These are phyloP conservation scores for Meandrina meandrites DNA, from an alignment of 92 coral and sea anemone genomes.

Conservation along the genomic window DNA sequence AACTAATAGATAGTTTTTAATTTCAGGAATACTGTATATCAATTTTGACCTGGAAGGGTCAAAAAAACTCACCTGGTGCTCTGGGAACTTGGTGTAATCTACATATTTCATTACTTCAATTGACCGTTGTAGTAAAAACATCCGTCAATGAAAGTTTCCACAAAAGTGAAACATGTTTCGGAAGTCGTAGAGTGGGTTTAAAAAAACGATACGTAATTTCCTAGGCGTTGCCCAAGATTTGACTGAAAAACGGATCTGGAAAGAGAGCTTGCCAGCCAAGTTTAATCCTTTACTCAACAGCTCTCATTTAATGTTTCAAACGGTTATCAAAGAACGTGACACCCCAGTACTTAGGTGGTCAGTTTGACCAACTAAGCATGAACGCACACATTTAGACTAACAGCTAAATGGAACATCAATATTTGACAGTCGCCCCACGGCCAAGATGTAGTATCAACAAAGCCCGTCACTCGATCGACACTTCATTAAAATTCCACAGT, in stretches of 20 bases:
- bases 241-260: no score
- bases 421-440: slow-evolving; percentile 5
- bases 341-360: neutral
- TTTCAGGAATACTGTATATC: neutral
- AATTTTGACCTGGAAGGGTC: neutral
- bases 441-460: slow-evolving; percentile 9
- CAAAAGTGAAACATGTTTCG: neutral
- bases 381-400: neutral
- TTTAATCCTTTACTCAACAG: neutral
- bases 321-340: neutral
- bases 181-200: neutral
- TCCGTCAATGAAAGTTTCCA: neutral
- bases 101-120: slow-evolving; percentile 12
- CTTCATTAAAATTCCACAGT: slow-evolving; percentile 1
- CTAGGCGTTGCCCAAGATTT: neutral
- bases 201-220: slow-evolving; percentile 9
- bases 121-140: neutral
- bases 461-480: no score
- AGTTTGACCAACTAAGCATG: neutral
- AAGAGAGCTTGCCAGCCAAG: neutral
- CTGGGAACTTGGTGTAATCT: neutral
- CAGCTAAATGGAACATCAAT: neutral
- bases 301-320: neutral
- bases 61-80: neutral
- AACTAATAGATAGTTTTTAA: neutral